Percentiles rank a stretch among this genome's conserved stretches.
These are phyloP conservation scores for Yoshiicerus persimilis DNA, from an alignment of 1,140 invertebrate genomes.

Conservation along the genomic window DNA sequence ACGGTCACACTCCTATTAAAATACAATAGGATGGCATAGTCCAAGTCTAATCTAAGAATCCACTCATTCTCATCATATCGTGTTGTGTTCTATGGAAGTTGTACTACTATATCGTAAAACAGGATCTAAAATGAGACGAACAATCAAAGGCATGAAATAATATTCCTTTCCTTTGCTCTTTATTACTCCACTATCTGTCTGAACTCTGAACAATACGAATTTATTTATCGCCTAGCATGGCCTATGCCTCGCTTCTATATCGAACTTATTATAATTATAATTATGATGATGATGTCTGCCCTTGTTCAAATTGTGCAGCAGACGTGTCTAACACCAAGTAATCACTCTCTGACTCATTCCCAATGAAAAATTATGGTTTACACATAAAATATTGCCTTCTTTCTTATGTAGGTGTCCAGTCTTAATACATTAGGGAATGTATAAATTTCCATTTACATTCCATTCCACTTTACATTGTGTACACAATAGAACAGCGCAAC, in stretches of 20 bases:
- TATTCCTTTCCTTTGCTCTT: not conserved
- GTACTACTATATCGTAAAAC: not conserved
- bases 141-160: conserved; percentile 2
- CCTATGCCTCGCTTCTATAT: not conserved
- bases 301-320: not conserved
- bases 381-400: not conserved
- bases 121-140: not conserved
- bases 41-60: not conserved
- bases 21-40: not conserved
- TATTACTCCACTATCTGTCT: not conserved
- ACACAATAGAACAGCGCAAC: too few relatives aligned
- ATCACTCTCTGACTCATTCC: not conserved
- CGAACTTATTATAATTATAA: not conserved
- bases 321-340: not conserved
- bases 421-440: too few relatives aligned
- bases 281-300: not conserved
- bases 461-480: not conserved
- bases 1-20: not conserved
- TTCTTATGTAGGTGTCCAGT: too few relatives aligned
- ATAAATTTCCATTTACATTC: not conserved
- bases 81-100: not conserved
- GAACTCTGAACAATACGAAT: not conserved
- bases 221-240: not conserved
- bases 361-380: not conserved
- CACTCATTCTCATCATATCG: not conserved